Evolutionary conservation across 2,888 invertebrate species (phyloP).

Genomic region (Caenorhabditis zanzibari): DNA sequence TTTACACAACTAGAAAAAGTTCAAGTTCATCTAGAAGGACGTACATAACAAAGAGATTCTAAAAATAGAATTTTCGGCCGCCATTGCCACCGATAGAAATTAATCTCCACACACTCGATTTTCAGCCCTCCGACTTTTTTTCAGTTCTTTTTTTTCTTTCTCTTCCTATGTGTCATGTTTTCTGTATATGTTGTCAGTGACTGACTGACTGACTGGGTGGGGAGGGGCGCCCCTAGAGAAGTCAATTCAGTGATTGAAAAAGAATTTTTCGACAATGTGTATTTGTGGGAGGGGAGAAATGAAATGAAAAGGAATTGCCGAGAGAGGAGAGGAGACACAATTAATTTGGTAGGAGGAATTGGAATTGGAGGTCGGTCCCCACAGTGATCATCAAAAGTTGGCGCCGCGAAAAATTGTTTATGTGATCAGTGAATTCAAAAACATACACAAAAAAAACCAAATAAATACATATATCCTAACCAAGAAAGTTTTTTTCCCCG

Average conservation of each 20-base stretch:
- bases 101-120: constrained; percentile 10
- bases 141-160: constrained; percentile 13
- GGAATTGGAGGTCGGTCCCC: constrained; percentile 10
- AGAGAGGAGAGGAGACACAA: background rate
- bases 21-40: constrained; percentile 13
- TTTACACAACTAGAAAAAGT: background rate
- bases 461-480: background rate
- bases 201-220: constrained; percentile 2
- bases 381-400: constrained; percentile 52
- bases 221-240: background rate
- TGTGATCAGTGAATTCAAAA: constrained; percentile 1
- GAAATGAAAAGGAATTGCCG: constrained; percentile 24
- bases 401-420: background rate
- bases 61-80: background rate
- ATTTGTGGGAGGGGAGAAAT: background rate
- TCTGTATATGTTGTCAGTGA: constrained; percentile 17
- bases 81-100: background rate
- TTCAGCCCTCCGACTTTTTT: constrained; percentile 11
- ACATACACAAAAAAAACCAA: background rate
- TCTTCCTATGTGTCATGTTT: constrained; percentile 23
- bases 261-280: constrained; percentile 2
- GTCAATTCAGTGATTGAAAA: constrained; percentile 51
- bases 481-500: background rate
- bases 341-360: constrained; percentile 25
- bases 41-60: background rate